Base-by-base conservation (phyloP, 2,113 vertebrate species). In the Steatornis caripensis region DNA sequence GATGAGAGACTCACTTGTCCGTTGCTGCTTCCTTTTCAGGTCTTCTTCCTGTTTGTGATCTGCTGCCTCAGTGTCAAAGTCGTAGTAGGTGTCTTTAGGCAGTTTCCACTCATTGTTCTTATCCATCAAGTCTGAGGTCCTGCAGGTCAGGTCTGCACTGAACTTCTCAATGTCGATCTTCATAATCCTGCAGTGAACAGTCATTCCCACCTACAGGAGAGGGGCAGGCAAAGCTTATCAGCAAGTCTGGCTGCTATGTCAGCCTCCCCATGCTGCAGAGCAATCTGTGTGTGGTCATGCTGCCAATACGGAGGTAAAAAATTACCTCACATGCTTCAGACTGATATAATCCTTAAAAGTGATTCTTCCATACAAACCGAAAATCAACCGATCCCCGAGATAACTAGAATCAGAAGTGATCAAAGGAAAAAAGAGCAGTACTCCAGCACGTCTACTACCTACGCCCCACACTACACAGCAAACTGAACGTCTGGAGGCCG, bases 81-180 rank as follows among this genome's bases (percentile, higher is more conserved):
- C 99, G 1, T 99, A 99, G 97, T 99, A 99, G 29, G 98, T 99
- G 95, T 99, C 99, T 88, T 99, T 99, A 55, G 99, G 99, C 51
- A 99, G 98, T 46, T 99, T 99, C 99, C 99, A 99, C 96, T 99
- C 99, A 0, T 99, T 99, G 98, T 98, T 99, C 94, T 99, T 99
- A 98, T 99, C 99, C 98, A 99, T 98, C 90, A 99, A 97, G 95
- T 99, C 99, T 0, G 99, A 99, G 11, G 99, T 99, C 76, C 99
- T 99, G 95, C 99, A 99, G 15, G 99, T 99, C 95, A 99, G 98
- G 97, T 99, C 99, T 10, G 99, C 99, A 17, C 98, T 99, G 96
- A 99, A 99, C 93, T 99, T 99, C 93, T 99, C 99, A 3, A 99
- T 99, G 97, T 99, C 99, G 0, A 99, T 99, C 98, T 99, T 99